Conservation (phyloP, 2,113 vertebrate species). For the Tyrannus savana region DNA sequence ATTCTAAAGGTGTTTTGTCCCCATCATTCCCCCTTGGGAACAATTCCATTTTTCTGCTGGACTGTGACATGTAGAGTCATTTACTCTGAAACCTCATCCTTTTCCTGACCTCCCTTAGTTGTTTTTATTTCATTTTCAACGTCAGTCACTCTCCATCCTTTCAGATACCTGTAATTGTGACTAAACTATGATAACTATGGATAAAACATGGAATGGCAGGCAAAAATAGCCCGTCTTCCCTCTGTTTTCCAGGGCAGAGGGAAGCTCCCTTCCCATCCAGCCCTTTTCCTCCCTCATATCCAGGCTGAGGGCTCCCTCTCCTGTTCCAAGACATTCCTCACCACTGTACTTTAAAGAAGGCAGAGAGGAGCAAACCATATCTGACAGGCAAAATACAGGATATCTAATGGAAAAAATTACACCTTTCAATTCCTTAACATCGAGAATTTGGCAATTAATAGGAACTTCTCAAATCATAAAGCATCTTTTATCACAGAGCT, state of each 20-base stretch:
- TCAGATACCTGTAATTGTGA: neutral
- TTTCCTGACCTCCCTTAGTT: neutral
- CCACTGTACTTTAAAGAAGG: neutral
- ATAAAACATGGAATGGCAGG: neutral
- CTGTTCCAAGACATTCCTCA: neutral
- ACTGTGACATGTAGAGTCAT: neutral
- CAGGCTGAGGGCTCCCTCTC: conserved; percentile 44
- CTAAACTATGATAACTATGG: neutral
- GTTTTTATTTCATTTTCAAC: neutral
- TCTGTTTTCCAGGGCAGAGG: neutral
- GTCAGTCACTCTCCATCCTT: neutral
- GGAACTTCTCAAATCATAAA: neutral
- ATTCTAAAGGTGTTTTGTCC: neutral
- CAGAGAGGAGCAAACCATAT: neutral
- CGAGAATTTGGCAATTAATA: neutral
- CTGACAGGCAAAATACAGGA: neutral
- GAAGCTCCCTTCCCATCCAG: neutral
- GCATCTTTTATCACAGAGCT: neutral
- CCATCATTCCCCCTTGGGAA: neutral
- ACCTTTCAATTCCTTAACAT: neutral
- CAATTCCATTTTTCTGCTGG: rapidly evolving
- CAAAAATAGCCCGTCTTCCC: neutral
- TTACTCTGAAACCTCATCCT: neutral
- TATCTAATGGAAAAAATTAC: rapidly evolving
- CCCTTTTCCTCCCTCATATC: neutral